These are phyloP conservation scores for Xiphophorus birchmanni DNA, from an alignment of 2,797 vertebrate genomes.

Conservation along the genomic window DNA sequence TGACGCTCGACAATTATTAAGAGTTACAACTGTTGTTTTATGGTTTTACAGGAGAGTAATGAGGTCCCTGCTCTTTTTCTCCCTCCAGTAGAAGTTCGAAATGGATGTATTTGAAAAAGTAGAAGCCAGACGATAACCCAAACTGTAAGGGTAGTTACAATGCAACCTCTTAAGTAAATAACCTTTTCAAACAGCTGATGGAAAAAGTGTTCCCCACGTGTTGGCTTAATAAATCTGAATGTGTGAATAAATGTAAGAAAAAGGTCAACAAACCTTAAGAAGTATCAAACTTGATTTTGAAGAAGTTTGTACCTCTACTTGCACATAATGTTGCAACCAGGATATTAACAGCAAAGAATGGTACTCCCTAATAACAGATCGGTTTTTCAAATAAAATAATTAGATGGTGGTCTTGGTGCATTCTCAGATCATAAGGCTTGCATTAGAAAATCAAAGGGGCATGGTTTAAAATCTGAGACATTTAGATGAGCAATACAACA, in stretches of 20 bases:
- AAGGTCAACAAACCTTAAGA: not conserved
- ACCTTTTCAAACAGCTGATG: not conserved
- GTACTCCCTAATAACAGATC: not conserved
- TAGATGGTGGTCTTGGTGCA: not conserved
- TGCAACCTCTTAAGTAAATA: not conserved
- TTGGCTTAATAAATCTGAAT: not conserved
- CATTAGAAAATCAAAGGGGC: not conserved
- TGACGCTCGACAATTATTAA: conserved; percentile 36
- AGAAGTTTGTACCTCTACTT: not conserved
- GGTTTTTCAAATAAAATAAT: not conserved
- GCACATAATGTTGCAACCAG: not conserved
- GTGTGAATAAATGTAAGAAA: not conserved
- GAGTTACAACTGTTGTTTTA: not conserved
- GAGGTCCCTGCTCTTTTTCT: not conserved
- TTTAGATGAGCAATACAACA: not conserved
- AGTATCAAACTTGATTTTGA: not conserved
- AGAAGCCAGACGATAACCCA: not conserved
- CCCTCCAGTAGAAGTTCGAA: not conserved
- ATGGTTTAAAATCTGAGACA: not conserved
- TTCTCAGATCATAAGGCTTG: not conserved
- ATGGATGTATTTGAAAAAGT: not conserved
- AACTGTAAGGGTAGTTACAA: not conserved
- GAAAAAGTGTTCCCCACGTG: not conserved
- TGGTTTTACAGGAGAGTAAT: not conserved
- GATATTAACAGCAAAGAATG: not conserved